Evolutionary conservation across 1,140 invertebrate species (phyloP), one percentile per base, ranked within the genome.

Genomic region (Drosophila tsacasi): DNA sequence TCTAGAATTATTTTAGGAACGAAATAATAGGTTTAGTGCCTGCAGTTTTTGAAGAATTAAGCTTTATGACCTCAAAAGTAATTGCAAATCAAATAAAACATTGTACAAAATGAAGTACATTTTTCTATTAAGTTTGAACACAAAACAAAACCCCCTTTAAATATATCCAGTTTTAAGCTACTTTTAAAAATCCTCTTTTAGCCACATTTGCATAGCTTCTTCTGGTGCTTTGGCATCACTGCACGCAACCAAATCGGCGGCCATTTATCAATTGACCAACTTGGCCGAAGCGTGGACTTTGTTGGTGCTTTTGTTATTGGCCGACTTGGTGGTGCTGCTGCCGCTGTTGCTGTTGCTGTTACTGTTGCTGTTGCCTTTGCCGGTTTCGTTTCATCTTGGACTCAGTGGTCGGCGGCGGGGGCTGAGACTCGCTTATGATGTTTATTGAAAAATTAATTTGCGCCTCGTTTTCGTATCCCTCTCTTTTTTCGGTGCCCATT

Each of bases 381-480:
- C 84, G 83, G 84, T 72, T 27, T 76, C 84, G 77, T 87, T 87
- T 87, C 81, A 87, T 87, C 84, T 87, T 71, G 58, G 65, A 37
- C 57, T 35, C 44, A 57, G 25, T 60, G 64, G 72, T 39, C 21
- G 27, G 44, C 13, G 44, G 25, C 52, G 67, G 59, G 35, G 47
- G 52, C 44, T 52, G 55, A 52, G 57, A 77, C 78, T 81, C 83
- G 81, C 83, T 85, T 84, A 90, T 89, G 81, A 89, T 89, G 84
- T 85, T 89, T 89, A 89, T 90, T 89, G 84, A 89, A 90, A 89
- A 90, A 89, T 89, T 89, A 89, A 89, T 89, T 89, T 89, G 84
- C 84, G 85, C 84, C 84, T 76, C 81, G 85, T 72, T 87, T 68
- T 84, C 61, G 62, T 76, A 59, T 76, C 54, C 42, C 68, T 73